Base-by-base conservation (phyloP, 1,140 invertebrate genomes). In the Lethocerus indicus region DNA sequence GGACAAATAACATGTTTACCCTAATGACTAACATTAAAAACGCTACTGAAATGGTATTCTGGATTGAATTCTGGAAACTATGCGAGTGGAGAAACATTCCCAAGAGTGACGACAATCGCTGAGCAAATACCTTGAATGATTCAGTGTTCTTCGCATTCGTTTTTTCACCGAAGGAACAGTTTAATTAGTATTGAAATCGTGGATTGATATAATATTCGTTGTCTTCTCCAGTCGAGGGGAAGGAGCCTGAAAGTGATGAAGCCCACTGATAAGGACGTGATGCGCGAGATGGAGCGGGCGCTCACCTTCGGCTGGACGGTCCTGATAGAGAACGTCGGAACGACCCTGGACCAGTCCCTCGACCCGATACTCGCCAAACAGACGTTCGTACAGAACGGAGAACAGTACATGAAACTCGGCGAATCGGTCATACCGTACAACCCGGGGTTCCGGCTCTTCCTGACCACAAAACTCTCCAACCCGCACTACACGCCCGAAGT, bases 401-500 rank as follows among this genome's bases (percentile, higher is more conserved):
- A 28, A 27, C 3, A 27, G 29, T 1, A 28, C 21, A n/a, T 44
- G 42, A 44, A 27, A 49, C 61, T 94, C 9, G 89, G 88, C 3
- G 87, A 94, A 56, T 81, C 81, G 57, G 75, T 86, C 4, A 77
- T 85, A 2, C 73, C 78, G 57, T 88, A 87, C 59, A 77, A 81
- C 57, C 66, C 71, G 25, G 74, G 81, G 62, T 91, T 92, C 60
- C 71, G 78, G 52, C 72, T 95, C 20, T 94, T 92, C 61, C 81
- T 95, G 60, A 91, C 87, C 28, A 89, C 87, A 7, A 88, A 88
- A 62, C 62, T 90, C 21, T 73, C 85, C 44, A 92, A 92, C 68
- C 89, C 89, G 1, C 87, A 92, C 66, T 92, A 88, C 63, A 67
- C 89, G 42, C 87, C 89, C 0, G 89, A 94, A 69, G 75, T 87